Conservation (phyloP, 2,888 invertebrate species). For the Neoaliturus tenellus region DNA sequence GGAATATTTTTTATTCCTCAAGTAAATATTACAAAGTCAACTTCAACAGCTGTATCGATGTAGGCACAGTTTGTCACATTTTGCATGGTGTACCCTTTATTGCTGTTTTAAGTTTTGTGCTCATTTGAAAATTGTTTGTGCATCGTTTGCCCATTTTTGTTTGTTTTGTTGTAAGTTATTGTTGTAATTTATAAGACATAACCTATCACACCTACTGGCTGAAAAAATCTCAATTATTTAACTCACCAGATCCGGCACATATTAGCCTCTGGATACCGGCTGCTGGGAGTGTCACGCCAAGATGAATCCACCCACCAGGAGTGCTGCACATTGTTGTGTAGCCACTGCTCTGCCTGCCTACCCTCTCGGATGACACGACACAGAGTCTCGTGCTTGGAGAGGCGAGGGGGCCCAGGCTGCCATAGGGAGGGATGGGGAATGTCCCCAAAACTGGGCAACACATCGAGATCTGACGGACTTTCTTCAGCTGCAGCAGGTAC, state of each 20-base stretch:
- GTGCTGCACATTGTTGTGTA: constrained; percentile 35
- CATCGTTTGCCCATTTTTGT: too few relatives aligned
- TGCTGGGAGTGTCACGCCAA: background rate
- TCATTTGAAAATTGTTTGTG: too few relatives aligned
- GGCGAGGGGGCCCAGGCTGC: background rate
- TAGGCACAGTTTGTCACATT: too few relatives aligned
- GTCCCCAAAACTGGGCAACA: background rate
- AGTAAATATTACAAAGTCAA: too few relatives aligned
- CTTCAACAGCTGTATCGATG: too few relatives aligned
- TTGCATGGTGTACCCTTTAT: too few relatives aligned
- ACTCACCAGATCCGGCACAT: constrained; percentile 45
- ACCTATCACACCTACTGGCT: too few relatives aligned
- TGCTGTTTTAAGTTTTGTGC: too few relatives aligned
- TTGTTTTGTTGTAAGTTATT: too few relatives aligned
- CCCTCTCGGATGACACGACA: background rate
- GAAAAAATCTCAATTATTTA: too few relatives aligned
- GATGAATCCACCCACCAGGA: constrained; percentile 52
- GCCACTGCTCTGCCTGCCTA: constrained; percentile 20
- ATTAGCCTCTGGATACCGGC: constrained; percentile 5
- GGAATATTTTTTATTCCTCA: too few relatives aligned
- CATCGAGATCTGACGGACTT: background rate
- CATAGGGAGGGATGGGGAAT: constrained; percentile 14
- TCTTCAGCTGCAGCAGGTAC: background rate
- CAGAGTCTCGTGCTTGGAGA: background rate
- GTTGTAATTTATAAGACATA: too few relatives aligned